phyloP scores from a whole-genome alignment of 2,797 vertebrate genomes.

The Antennarius maculatus region DNA sequence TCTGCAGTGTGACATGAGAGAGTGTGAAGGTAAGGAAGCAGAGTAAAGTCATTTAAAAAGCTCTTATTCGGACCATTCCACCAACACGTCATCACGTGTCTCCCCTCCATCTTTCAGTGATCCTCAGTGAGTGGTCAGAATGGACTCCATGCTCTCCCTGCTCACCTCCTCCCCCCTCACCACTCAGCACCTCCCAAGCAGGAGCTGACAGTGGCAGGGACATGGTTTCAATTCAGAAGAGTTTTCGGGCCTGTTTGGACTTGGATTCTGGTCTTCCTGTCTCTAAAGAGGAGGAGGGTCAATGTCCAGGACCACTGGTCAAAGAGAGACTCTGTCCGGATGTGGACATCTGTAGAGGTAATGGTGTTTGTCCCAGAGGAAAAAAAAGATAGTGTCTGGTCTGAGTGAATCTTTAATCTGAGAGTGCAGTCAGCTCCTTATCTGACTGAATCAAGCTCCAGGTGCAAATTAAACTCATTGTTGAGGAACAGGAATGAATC shows the following conservation, averaged over 20 bases:
- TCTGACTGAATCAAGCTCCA: slow-evolving; percentile 19
- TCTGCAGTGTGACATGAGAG: slow-evolving; percentile 80
- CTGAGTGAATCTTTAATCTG: slow-evolving; percentile 2
- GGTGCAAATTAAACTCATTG: slow-evolving; percentile 5
- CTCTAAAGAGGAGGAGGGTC: slow-evolving; percentile 28
- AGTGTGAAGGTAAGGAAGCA: slow-evolving; percentile 80
- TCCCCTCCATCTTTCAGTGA: slow-evolving; percentile 60
- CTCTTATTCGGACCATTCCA: no score
- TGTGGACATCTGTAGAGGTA: slow-evolving; percentile 81
- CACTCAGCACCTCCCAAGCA: slow-evolving; percentile 6
- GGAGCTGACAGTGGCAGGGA: neutral
- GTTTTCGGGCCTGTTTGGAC: slow-evolving; percentile 87
- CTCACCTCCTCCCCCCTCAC: slow-evolving; percentile 53
- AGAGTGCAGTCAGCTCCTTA: slow-evolving; percentile 10
- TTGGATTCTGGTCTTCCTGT: slow-evolving; percentile 81
- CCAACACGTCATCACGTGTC: neutral
- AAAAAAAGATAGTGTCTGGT: slow-evolving; percentile 2
- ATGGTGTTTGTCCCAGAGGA: neutral
- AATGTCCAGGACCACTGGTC: slow-evolving; percentile 74
- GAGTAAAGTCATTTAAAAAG: neutral
- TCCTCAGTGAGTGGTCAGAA: slow-evolving; percentile 88
- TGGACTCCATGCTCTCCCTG: slow-evolving; percentile 90
- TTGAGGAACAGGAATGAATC: slow-evolving; percentile 12
- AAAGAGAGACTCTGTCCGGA: slow-evolving; percentile 84
- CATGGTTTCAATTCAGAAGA: slow-evolving; percentile 82